Evolutionary conservation across 2,888 invertebrate genomes (phyloP), one percentile per base, ranked within the genome.

Genomic region (Fragum fragum): DNA sequence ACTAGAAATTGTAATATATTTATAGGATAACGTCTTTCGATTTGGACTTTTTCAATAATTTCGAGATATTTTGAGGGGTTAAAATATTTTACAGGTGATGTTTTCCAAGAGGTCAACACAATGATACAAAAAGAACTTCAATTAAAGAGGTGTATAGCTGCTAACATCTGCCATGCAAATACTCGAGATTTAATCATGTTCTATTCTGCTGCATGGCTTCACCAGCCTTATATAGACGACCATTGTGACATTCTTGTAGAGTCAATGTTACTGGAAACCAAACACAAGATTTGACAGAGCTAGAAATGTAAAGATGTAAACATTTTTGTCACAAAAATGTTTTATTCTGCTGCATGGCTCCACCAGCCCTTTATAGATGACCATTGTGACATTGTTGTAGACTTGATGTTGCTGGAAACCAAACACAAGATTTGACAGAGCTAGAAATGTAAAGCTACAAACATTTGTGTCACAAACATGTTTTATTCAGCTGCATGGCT

Each of bases 401-500:
- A 93, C 71, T 90, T 89, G 59, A 73, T 93, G 83, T 78, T 93
- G n/a, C 61, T 87, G 36, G 93, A 93, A 81, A 92, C 93, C n/a
- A 91, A 91, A 18, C 92, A 92, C 82, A 91, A 88, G 70, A 80
- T 79, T 26, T 83, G 74, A 81, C 68, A n/a, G 16, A n/a, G 32
- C 32, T 36, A 36, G 32, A 36, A 9, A 36, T 6, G 32, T 36
- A 36, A 36, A 36, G 5, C 32, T 6, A 9, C 9, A 36, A 36
- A 36, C 32, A 36, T 36, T 36, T 36, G 3, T 36, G 32, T 36
- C 5, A 36, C 5, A n/a, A n/a, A n/a, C n/a, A 95, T 95, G 95
- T 95, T 95, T 88, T 94, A 95, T 86, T 94, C 94, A 52, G 92
- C 95, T 16, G 92, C 93, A 59, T 96, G 95, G 95, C 92, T 94